Evolutionary conservation across 2,888 invertebrate genomes (phyloP).

Genomic region (Teleiodes luculella): DNA sequence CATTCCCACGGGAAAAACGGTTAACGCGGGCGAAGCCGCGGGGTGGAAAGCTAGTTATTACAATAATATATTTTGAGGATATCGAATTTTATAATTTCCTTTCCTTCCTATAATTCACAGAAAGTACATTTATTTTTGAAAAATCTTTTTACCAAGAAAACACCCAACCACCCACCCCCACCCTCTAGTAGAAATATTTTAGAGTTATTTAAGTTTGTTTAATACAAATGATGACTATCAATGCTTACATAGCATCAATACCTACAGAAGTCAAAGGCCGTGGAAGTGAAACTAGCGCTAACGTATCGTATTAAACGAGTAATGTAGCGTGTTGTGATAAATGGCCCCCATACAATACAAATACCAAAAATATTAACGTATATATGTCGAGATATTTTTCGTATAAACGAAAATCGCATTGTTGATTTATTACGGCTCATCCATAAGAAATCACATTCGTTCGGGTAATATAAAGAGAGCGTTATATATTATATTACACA

Average conservation of each 20-base stretch:
- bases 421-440: conserved; percentile 6
- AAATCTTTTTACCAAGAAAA: background rate
- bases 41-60: too few relatives aligned
- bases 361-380: conserved; percentile 15
- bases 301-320: conserved; percentile 31
- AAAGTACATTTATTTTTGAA: background rate
- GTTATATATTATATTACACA: background rate
- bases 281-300: conserved; percentile 11
- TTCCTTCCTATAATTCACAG: background rate
- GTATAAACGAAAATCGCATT: conserved; percentile 2
- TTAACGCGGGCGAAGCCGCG: too few relatives aligned
- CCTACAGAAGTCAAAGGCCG: too few relatives aligned
- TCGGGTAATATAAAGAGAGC: background rate
- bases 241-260: too few relatives aligned
- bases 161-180: background rate
- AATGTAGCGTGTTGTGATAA: conserved; percentile 34
- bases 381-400: conserved; percentile 7
- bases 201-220: too few relatives aligned
- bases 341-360: conserved; percentile 25
- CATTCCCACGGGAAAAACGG: too few relatives aligned
- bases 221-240: too few relatives aligned
- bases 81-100: background rate
- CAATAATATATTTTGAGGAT: background rate
- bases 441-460: conserved; percentile 4
- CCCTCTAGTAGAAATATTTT: too few relatives aligned